Evolutionary conservation across 2,797 vertebrate genomes (phyloP).

Genomic region (Pseudomugil tenellus): DNA sequence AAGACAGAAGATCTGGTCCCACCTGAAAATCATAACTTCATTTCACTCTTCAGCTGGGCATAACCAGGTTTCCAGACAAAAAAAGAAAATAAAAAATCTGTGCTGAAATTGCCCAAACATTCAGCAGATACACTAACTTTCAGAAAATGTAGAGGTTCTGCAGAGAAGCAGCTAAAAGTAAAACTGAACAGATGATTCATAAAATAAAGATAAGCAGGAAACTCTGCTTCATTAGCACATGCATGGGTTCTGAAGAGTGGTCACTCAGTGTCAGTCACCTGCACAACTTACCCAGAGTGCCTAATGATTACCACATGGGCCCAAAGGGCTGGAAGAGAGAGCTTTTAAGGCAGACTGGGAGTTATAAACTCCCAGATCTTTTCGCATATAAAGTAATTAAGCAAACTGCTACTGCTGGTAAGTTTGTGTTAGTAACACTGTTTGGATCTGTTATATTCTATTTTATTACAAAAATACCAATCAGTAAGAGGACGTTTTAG

Average conservation of each 20-base stretch:
- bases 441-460: constrained; percentile 36
- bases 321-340: constrained; percentile 81
- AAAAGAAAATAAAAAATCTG: background rate
- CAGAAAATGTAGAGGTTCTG: constrained; percentile 9
- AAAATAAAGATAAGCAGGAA: constrained; percentile 48
- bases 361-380: constrained; percentile 91
- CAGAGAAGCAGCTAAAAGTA: constrained; percentile 21
- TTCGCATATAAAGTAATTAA: constrained; percentile 89
- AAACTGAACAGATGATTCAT: constrained; percentile 34
- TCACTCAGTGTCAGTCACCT: constrained; percentile 89
- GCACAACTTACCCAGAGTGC: constrained; percentile 80
- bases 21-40: constrained; percentile 44
- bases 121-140: constrained; percentile 48
- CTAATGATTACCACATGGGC: constrained; percentile 94
- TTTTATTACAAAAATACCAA: constrained; percentile 3
- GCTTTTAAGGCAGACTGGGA: constrained; percentile 89
- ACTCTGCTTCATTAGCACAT: constrained; percentile 68
- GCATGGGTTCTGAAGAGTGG: constrained; percentile 66
- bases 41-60: constrained; percentile 41
- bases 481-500: too few species aligned
- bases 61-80: constrained; percentile 36
- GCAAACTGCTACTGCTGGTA: constrained; percentile 89
- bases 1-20: constrained; percentile 40
- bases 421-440: constrained; percentile 27
- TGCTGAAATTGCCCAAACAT: constrained; percentile 26